Base-by-base conservation (phyloP, 2,888 invertebrate species). In the Lysandra bellargus region DNA sequence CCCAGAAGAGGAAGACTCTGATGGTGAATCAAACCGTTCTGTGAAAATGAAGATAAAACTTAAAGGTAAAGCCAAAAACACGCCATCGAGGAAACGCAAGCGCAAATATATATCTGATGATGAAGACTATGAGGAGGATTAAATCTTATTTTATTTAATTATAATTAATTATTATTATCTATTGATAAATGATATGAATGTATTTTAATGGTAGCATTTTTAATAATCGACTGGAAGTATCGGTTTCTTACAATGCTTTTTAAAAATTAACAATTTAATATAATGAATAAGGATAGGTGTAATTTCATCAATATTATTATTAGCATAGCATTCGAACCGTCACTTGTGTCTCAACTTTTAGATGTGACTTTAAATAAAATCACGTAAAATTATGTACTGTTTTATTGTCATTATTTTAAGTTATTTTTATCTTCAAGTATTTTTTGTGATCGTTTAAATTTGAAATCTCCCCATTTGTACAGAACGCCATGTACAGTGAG, bases 11-110 rank as follows among this genome's bases (percentile, higher is more conserved):
- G 96, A 95, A 33, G 95, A 95, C 78, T 96, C 96, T 0, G 96
- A 96, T 83, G 95, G 94, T 0, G 96, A 96, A 83, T 95, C 96
- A 2, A 96, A 95, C 80, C 90, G 95, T 73, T 95, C 95, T 0
- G 96, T 97, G 4, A 96, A 97, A 90, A 97, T 97, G 96, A 97
- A 97, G 88, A 95, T 97, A 57, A 97, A 97, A 88, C 87, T 97
- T 79, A 97, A 96, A 84, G 92, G 93, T 53, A 94, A 94, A 83
- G 88, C 88, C 81, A 95, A 95, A 83, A 92, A 91, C 79, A 94
- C 95, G 2, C 95, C 95, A 4, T 95, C 95, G 0, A 89, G 95
- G 75, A 95, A 96, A 84, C 94, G 95, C 83, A 95, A 96, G 79
- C 95, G 96, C 82, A 96, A 96, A 86, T 96, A 96, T 86, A 95